Base-by-base conservation (phyloP, 1,140 invertebrate species). In the Nasonia longicornis region DNA sequence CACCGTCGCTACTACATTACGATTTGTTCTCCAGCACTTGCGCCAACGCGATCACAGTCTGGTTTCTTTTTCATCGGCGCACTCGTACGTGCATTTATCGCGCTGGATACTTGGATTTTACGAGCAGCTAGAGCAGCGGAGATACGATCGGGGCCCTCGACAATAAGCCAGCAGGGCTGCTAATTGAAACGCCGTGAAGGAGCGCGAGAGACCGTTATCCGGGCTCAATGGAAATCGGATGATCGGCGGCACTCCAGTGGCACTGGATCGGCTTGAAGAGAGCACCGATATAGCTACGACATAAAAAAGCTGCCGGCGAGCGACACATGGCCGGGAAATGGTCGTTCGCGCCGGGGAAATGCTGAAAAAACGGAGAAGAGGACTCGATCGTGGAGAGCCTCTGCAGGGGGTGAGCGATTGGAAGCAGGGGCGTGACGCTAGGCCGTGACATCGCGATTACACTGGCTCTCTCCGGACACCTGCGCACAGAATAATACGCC, bases 361-460 rank as follows among this genome's bases (percentile, higher is more conserved):
- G 74, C 14, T 52, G 75, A 78, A 75, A 52, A 76, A 48, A 77
- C 31, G 73, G 26, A 79, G 66, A 75, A 76, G 78, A 52, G 76
- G 45, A 48, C 66, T 72, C 35, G 70, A 71, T 38, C 35, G 70
- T 12, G n/a, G 70, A 16, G 81, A 69, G 22, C 58, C 71, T 35
- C 67, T 38, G 73, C 74, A 79, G 48, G 38, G 77, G 16, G 66
- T 76, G 66, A 75, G 77, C 20, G 66, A 77, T 38, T 45, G 35
- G 4, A 72, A 78, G 78, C 45, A 73, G 78, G 73, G 74, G 87
- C 88, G 87, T 89, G 14, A 58, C 52, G 20, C 52, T 58, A 26
- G 64, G 29, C 14, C 64, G 64, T 67, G 89, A 90, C 88, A 89
- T 89, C 86, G 89, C 88, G 89, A 90, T 90, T 90, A 88, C 88